Conservation (phyloP, 2,888 invertebrate species). For the Conomelus anceps region DNA sequence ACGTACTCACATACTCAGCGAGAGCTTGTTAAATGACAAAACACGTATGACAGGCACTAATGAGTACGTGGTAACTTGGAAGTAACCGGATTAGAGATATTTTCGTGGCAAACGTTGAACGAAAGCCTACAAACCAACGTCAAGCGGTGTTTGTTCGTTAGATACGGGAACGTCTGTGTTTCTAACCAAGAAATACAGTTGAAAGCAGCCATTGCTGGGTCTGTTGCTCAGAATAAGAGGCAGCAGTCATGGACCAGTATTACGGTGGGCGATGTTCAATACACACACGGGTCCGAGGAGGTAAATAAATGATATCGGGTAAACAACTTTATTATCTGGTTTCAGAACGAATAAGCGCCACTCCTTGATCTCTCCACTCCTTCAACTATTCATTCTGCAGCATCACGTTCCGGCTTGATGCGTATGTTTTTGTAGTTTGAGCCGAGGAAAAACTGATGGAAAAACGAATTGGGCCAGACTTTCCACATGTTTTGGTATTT, state of each 20-base stretch:
- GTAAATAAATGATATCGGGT: neutral
- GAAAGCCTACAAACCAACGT: neutral
- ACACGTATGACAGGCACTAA: neutral
- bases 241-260: neutral
- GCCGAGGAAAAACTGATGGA: neutral
- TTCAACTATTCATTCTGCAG: no score
- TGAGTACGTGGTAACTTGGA: neutral
- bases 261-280: neutral
- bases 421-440: neutral
- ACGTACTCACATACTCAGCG: neutral
- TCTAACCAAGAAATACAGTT: neutral
- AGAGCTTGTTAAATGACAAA: neutral
- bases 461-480: no score
- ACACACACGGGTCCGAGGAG: neutral
- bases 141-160: neutral
- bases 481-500: no score
- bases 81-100: neutral
- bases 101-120: neutral
- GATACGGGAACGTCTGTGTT: neutral
- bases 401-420: neutral
- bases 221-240: neutral
- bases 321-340: neutral
- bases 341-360: neutral
- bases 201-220: neutral
- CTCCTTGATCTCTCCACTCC: neutral